Evolutionary conservation across 2,888 invertebrate genomes (phyloP).

Genomic region (Drosophila prostipennis): DNA sequence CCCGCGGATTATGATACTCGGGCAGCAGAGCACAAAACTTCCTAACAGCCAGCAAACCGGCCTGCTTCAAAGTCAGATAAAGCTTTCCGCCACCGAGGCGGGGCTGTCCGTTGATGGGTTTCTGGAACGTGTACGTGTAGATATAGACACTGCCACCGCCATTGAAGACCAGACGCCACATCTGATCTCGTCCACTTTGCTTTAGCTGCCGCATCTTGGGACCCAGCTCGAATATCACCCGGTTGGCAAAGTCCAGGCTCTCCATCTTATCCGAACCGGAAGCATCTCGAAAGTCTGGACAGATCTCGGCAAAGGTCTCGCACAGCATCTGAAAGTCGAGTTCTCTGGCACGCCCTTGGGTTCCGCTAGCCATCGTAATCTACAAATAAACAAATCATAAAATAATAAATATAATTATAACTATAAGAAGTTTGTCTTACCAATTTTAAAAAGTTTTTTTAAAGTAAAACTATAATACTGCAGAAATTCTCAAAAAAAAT

Average conservation of each 20-base stretch:
- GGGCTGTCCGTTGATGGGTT: constrained; percentile 52
- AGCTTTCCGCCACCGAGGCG: constrained; percentile 49
- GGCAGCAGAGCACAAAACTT: constrained; percentile 43
- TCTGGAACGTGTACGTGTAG: constrained; percentile 49
- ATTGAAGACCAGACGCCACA: constrained; percentile 55
- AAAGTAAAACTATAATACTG: no score
- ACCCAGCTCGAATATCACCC: constrained; percentile 52
- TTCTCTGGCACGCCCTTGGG: background rate
- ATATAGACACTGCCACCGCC: constrained; percentile 42
- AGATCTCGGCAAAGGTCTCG: constrained; percentile 41
- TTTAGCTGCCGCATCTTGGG: constrained; percentile 56
- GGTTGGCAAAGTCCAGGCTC: constrained; percentile 60
- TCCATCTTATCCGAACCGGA: constrained; percentile 7
- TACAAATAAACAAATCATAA: background rate
- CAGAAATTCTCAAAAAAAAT: background rate
- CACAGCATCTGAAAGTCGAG: constrained; percentile 28
- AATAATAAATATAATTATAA: background rate
- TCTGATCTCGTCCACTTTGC: constrained; percentile 40
- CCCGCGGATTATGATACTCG: constrained; percentile 13
- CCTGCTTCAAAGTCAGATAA: constrained; percentile 60
- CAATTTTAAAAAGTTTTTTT: background rate
- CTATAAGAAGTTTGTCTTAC: background rate
- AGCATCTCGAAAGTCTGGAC: constrained; percentile 52
- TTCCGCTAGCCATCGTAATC: constrained; percentile 22
- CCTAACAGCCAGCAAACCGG: constrained; percentile 53